These are phyloP conservation scores for Myathropa florea DNA, from an alignment of 2,888 invertebrate genomes.

Conservation along the genomic window DNA sequence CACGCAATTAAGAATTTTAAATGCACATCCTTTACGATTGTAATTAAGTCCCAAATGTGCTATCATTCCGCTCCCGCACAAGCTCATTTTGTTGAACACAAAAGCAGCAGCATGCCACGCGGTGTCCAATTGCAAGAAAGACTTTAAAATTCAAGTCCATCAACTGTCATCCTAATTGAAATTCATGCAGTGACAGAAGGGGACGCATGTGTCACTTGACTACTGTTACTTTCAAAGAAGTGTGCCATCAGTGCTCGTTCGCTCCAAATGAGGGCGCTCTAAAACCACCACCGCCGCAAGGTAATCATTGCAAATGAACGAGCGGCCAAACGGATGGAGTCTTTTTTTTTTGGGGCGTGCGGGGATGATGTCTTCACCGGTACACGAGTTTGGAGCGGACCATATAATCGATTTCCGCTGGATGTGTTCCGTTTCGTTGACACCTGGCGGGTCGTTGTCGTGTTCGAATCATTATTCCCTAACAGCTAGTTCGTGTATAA, in stretches of 20 bases:
- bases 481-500: constrained; percentile 18
- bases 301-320: constrained; percentile 50
- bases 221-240: constrained; percentile 38
- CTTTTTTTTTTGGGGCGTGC: neutral
- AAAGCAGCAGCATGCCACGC: too few species aligned
- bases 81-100: neutral
- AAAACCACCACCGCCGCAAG: constrained; percentile 19
- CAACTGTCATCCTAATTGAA: constrained; percentile 53
- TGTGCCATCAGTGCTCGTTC: constrained; percentile 24
- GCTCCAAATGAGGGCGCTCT: constrained; percentile 45
- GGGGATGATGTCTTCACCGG: constrained; percentile 1
- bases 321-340: neutral
- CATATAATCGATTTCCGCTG: constrained; percentile 64
- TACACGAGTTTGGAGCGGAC: neutral
- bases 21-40: constrained; percentile 45
- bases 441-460: constrained; percentile 28
- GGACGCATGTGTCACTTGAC: constrained; percentile 41
- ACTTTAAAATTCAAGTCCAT: constrained; percentile 48
- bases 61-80: constrained; percentile 6
- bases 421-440: constrained; percentile 47
- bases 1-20: constrained; percentile 67
- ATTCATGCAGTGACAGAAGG: constrained; percentile 52
- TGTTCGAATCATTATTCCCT: constrained; percentile 42
- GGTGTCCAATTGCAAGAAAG: constrained; percentile 1
- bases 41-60: constrained; percentile 51